Base-by-base conservation (phyloP, 2,113 vertebrate species). In the Oryzias celebensis region DNA sequence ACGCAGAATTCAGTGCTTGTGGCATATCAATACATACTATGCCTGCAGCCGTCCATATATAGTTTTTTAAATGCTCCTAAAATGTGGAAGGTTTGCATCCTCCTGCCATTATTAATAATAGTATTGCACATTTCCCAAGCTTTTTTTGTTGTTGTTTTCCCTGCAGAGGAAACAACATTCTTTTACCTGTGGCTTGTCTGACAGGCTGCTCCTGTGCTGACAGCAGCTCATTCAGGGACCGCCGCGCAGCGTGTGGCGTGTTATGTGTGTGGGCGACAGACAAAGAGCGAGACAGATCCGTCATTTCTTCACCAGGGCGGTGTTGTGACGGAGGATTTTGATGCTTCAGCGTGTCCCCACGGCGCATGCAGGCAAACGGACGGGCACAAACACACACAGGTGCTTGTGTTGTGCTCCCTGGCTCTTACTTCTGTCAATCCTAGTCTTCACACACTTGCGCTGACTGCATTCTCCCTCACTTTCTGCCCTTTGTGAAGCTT, bases 141-240 rank as follows among this genome's bases (percentile, higher is more conserved):
- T 76, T 78, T 36, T 36, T 8, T 36, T 13, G 8, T 36, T 36
- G 7, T 36, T 36, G 36, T 36, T 36, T 36, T 77, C 76, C 79
- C 85, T 71, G 68, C 50, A 58, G 82, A 67, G 28, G 75, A 86
- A 83, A 77, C 61, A 79, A 78, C 59, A 76, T 82, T 83, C 74
- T 80, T 85, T 82, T 87, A 89, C 85, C 86, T 85, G 80, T 79
- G 77, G 70, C 78, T 82, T 67, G 68, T 88, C 75, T 85, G 85
- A 86, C 85, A 86, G 85, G 61, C 81, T 78, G 68, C 36, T 81
- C 31, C 16, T 57, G 58, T 56, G 68, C 71, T 90, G 83, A 87
- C 83, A 81, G 72, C 72, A 75, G 78, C 23, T 51, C 65, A 83
- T 75, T 80, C 58, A 64, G 64, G 70, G 65, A 75, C 73, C 17